Conservation (phyloP, 2,113 vertebrate species). For the Nicator chloris region DNA sequence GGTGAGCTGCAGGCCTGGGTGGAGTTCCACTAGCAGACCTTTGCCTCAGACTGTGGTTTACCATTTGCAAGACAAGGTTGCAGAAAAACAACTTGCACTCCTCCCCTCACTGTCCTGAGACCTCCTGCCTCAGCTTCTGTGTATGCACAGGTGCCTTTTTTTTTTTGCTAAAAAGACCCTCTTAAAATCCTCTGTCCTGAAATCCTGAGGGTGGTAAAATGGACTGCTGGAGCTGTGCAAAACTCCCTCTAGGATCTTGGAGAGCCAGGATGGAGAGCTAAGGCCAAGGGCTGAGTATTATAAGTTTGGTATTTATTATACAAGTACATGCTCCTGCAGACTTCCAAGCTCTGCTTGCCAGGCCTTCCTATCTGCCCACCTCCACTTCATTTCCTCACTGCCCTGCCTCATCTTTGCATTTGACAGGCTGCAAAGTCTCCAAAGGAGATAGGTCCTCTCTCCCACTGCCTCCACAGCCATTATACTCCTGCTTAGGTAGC, state of each 20-base stretch:
- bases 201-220: neutral
- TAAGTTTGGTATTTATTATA: neutral
- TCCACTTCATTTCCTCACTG: neutral
- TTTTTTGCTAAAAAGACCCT: neutral
- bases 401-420: neutral
- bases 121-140: neutral
- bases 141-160: neutral
- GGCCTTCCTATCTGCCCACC: neutral
- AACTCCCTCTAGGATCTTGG: neutral
- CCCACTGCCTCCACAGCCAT: accelerated
- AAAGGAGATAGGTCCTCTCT: neutral
- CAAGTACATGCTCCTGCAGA: neutral
- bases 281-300: accelerated
- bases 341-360: neutral
- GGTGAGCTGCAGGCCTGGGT: accelerated
- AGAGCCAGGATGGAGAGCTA: neutral
- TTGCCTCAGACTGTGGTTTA: neutral
- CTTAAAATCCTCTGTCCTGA: neutral
- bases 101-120: neutral
- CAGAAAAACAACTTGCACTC: neutral
- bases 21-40: neutral
- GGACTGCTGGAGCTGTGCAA: accelerated
- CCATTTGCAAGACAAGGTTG: neutral
- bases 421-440: neutral
- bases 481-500: neutral